These are phyloP conservation scores for Myoxocephalus aenaeus DNA, from an alignment of 2,797 vertebrate genomes.

Conservation along the genomic window DNA sequence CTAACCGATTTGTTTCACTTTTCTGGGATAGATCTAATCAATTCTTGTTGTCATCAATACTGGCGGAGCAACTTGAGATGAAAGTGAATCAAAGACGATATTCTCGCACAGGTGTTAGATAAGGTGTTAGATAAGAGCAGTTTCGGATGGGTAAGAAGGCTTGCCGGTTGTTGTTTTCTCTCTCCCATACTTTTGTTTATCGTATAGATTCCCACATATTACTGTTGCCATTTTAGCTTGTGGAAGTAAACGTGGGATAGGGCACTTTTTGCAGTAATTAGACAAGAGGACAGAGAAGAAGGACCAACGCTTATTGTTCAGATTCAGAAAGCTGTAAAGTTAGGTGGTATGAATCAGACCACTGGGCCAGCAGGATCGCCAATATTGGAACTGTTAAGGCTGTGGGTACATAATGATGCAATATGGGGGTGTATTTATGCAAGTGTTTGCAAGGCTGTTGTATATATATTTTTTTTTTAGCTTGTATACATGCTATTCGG, in stretches of 20 bases:
- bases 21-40: constrained; percentile 69
- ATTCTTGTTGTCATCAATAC: constrained; percentile 69
- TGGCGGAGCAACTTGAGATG: constrained; percentile 51
- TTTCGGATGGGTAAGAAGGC: constrained; percentile 13
- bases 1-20: constrained; percentile 54
- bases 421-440: constrained; percentile 1
- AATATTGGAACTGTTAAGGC: constrained; percentile 21
- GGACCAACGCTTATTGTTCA: background rate
- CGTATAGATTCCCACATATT: background rate
- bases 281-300: background rate
- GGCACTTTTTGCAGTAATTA: background rate
- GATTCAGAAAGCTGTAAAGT: constrained; percentile 10
- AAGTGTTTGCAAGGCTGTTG: background rate
- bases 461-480: background rate
- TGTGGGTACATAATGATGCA: constrained; percentile 21
- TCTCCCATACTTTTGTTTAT: constrained; percentile 8
- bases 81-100: constrained; percentile 62
- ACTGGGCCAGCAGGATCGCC: constrained; percentile 5
- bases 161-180: background rate
- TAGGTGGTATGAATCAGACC: constrained; percentile 20
- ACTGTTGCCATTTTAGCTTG: background rate
- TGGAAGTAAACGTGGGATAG: background rate
- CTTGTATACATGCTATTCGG: background rate
- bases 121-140: constrained; percentile 21
- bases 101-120: constrained; percentile 31